These are phyloP conservation scores for Hydriomena furcata DNA, from an alignment of 2,888 invertebrate genomes.

Conservation along the genomic window DNA sequence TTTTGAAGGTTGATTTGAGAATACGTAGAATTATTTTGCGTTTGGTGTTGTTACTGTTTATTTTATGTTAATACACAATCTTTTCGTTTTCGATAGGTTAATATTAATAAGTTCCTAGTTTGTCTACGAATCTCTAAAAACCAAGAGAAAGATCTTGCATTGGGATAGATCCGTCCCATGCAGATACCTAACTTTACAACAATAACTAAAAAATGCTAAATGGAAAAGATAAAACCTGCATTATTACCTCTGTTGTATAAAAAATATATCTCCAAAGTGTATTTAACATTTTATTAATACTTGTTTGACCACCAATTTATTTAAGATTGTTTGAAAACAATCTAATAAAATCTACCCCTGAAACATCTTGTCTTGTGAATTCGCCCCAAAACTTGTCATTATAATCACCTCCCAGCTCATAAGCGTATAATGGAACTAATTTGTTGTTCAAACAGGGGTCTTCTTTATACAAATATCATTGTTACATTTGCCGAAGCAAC, in stretches of 20 bases:
- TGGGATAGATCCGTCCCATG: no score
- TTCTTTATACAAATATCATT: constrained; percentile 69
- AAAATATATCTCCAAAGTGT: no score
- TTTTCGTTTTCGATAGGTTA: no score
- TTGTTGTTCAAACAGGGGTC: constrained; percentile 80
- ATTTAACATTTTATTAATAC: background rate
- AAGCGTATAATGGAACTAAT: constrained; percentile 81
- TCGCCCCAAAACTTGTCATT: constrained; percentile 53
- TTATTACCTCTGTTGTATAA: no score
- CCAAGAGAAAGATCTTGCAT: no score
- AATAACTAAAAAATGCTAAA: no score
- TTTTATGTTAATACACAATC: no score
- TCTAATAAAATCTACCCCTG: constrained; percentile 27
- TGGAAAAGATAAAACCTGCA: no score
- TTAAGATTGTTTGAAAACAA: background rate
- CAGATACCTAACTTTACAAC: no score
- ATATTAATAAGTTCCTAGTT: no score
- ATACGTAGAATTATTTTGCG: constrained; percentile 3
- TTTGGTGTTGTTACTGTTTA: background rate
- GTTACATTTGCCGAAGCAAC: constrained; percentile 45
- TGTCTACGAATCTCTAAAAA: no score
- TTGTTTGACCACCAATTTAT: background rate
- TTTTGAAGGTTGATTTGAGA: constrained; percentile 16
- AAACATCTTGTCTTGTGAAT: constrained; percentile 37
- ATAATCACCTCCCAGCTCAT: constrained; percentile 64